Evolutionary conservation across 37 sponge, comb jelly and placozoan species (phyloP).

Genomic region (Cliona cf. orientalis): DNA sequence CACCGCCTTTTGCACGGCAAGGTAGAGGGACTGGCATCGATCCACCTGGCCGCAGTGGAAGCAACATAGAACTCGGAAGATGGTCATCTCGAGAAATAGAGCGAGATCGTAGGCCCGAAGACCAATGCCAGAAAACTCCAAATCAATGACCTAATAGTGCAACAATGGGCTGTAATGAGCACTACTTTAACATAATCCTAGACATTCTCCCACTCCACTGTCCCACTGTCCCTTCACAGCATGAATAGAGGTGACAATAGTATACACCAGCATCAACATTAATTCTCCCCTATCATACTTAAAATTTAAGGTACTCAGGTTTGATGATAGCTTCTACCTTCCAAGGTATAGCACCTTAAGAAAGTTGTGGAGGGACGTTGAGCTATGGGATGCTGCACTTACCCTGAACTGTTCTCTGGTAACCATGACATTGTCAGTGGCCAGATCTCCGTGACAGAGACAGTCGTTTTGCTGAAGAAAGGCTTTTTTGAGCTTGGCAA

Average conservation of each 20-base stretch:
- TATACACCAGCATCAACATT: too few species aligned
- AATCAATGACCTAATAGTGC: background rate
- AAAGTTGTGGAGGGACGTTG: too few species aligned
- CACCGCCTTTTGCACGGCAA: background rate
- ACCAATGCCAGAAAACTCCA: constrained; percentile 33
- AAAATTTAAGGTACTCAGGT: too few species aligned
- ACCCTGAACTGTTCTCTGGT: background rate
- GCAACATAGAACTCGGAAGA: background rate
- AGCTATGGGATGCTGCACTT: too few species aligned
- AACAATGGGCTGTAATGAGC: too few species aligned
- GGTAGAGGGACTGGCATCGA: background rate
- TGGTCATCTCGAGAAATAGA: background rate
- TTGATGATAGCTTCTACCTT: too few species aligned
- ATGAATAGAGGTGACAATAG: too few species aligned
- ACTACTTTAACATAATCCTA: too few species aligned
- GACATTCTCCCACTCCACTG: too few species aligned
- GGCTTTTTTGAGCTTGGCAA: background rate
- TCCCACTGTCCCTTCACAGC: too few species aligned
- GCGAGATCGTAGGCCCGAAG: constrained; percentile 19
- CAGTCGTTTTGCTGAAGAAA: constrained; percentile 22
- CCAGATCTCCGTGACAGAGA: constrained; percentile 20
- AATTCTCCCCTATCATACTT: too few species aligned
- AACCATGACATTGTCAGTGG: constrained; percentile 12
- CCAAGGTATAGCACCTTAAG: too few species aligned
- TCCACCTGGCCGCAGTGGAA: background rate